Base-by-base conservation (phyloP, 2,797 vertebrate genomes). In the Capromys pilorides region DNA sequence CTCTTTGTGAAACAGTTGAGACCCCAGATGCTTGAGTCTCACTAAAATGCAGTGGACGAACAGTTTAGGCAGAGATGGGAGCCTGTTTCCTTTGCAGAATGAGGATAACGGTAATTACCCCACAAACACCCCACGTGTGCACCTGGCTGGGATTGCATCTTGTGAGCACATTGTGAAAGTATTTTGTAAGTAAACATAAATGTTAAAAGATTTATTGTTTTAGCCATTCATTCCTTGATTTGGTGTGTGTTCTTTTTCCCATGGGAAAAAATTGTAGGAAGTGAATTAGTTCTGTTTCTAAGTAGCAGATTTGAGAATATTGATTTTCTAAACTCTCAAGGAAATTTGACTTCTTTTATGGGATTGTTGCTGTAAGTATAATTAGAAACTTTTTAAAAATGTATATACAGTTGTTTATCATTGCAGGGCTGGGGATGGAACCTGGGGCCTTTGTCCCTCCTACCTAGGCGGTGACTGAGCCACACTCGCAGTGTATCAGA, bases 291-390 rank as follows among this genome's bases (percentile, higher is more conserved):
- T 94, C 86, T 92, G 82, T 51, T 54, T 85, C 14, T 83, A 81
- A 75, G 45, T 87, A 11, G 77, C 62, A 95, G 95, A 91, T 91
- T 86, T 88, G 80, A 85, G 75, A 92, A 80, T 91, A 95, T 39
- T 94, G 81, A 80, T 79, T 96, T 93, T n/a, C 69, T 81, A 45
- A 94, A 51, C 33, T 93, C 51, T 24, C 54, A 90, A 94, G 89
- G 49, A 95, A 90, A 92, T 91, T 75, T 95, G 51, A 83, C 92
- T 92, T 94, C 21, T 61, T 92, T 96, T 89, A 1, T 86, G 78
- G 45, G n/a, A 82, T 84, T 80, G n/a, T 36, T 85, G 84, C 51
- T 85, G 28, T 88, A 93, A 86, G 82, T 57, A 5, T 94, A 94
- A 92, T 94, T 91, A 69, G 82, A 90, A 92, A 79, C 36, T n/a